Conservation (phyloP, 2,888 invertebrate genomes). For the Aelia acuminata region DNA sequence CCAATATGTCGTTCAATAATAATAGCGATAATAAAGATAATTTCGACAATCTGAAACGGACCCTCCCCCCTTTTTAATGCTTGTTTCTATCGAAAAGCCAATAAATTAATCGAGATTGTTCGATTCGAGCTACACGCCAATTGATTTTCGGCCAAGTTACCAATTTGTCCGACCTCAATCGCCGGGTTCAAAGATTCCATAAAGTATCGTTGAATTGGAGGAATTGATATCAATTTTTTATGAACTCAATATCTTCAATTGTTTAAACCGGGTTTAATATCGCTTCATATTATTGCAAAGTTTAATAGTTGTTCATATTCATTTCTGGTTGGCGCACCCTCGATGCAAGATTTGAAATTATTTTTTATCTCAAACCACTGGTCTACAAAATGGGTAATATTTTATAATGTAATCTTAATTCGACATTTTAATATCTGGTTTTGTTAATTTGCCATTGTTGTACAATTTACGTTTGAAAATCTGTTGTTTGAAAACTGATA, state of each 20-base stretch:
- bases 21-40: not conserved
- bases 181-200: slow-evolving; percentile 11
- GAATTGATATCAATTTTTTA: not conserved
- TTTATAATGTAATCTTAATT: too few relatives aligned
- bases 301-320: too few relatives aligned
- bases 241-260: not conserved
- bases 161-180: not conserved
- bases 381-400: too few relatives aligned
- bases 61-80: not conserved
- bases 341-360: too few relatives aligned
- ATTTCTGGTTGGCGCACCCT: too few relatives aligned
- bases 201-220: not conserved
- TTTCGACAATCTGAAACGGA: too few relatives aligned
- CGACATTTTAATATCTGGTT: too few relatives aligned
- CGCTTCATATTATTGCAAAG: not conserved
- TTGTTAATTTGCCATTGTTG: too few relatives aligned
- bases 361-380: too few relatives aligned
- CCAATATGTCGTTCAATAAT: not conserved
- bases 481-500: too few relatives aligned
- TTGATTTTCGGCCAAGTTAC: not conserved
- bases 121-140: not conserved
- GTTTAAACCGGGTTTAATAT: not conserved
- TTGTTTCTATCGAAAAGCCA: not conserved
- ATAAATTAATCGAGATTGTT: not conserved
- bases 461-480: too few relatives aligned